These are phyloP conservation scores for Passerina amoena DNA, from an alignment of 2,113 vertebrate genomes.

Conservation along the genomic window DNA sequence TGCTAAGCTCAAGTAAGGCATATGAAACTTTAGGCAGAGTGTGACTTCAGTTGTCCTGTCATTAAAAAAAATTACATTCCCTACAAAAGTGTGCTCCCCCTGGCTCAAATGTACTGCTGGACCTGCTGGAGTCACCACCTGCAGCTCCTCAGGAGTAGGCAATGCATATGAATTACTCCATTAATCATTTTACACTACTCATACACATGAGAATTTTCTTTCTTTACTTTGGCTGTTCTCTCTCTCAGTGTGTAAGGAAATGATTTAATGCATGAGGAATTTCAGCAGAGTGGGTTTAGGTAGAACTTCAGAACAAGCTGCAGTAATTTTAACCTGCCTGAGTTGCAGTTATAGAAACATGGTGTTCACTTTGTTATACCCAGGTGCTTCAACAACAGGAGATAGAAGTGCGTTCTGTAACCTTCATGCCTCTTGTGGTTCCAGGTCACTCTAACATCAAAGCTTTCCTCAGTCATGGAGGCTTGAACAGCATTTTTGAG, in stretches of 20 bases:
- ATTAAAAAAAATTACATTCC: neutral
- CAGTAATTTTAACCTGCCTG: neutral
- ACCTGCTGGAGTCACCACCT: neutral
- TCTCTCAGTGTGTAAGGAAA: neutral
- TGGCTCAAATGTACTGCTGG: neutral
- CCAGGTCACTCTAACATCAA: conserved; percentile 89
- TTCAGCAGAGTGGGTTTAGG: neutral
- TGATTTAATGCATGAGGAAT: neutral
- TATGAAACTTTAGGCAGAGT: neutral
- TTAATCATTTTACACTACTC: neutral
- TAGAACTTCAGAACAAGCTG: neutral
- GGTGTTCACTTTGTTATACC: neutral
- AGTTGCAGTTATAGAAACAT: rapidly evolving
- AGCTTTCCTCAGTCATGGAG: conserved; percentile 95
- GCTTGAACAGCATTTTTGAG: conserved; percentile 97
- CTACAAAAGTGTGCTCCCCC: rapidly evolving
- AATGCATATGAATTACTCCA: neutral
- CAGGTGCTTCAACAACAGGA: neutral
- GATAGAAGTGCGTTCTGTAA: neutral
- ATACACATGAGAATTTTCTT: neutral
- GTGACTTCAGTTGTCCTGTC: neutral
- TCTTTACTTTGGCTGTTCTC: neutral
- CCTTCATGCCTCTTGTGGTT: neutral
- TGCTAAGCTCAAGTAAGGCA: neutral
- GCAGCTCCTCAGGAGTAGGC: neutral